Evolutionary conservation across 2,797 vertebrate genomes (phyloP).

Genomic region (Anas bahamensis): DNA sequence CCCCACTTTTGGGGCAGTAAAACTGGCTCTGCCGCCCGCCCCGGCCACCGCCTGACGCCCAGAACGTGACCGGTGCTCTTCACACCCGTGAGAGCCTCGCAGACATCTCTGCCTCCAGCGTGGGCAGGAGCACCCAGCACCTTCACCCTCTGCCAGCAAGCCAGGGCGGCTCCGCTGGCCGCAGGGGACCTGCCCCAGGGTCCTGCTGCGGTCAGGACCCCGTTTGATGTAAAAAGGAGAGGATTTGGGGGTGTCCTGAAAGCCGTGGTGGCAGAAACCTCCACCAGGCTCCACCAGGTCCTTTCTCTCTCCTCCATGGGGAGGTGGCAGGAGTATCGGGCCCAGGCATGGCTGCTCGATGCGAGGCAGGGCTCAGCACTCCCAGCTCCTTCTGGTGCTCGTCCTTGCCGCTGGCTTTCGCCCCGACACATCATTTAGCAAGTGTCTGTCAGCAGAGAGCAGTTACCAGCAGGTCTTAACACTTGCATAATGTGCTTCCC

Average conservation of each 20-base stretch:
- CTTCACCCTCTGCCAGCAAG: not conserved
- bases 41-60: not conserved
- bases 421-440: constrained; percentile 49
- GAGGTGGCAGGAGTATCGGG: not conserved
- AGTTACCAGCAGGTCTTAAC: constrained; percentile 42
- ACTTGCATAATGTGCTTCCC: constrained; percentile 23
- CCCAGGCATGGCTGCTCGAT: not conserved
- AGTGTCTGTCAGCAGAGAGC: constrained; percentile 57
- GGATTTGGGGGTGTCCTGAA: not conserved
- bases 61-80: not conserved
- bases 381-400: not conserved
- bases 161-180: not conserved
- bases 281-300: not conserved
- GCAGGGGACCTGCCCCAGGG: not conserved
- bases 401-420: constrained; percentile 20
- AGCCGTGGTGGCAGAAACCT: not conserved
- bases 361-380: not conserved
- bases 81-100: not conserved
- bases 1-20: constrained; percentile 36
- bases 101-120: not conserved
- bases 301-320: not conserved
- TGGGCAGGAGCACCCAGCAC: not conserved
- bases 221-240: not conserved
- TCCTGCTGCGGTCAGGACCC: not conserved
- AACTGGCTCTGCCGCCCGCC: constrained; percentile 24